Percentiles rank a stretch among this genome's conserved stretches.
These are phyloP conservation scores for Zygogramma bicolorata DNA, from an alignment of 2,888 invertebrate species.

Conservation along the genomic window DNA sequence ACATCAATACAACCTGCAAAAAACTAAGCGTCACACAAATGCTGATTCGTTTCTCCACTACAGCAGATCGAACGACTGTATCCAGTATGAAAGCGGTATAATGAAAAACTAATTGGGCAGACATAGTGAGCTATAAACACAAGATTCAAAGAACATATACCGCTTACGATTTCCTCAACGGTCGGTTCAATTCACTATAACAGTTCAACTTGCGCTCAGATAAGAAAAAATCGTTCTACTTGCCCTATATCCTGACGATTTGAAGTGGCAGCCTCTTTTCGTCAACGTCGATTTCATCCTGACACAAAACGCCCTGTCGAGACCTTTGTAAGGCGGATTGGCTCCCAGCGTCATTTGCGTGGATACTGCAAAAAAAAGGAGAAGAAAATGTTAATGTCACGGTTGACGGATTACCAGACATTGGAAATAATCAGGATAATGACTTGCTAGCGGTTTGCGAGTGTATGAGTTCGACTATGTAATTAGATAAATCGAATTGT, in stretches of 20 bases:
- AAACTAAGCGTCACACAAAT: not conserved
- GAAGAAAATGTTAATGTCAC: slow-evolving; percentile 26
- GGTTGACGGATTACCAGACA: slow-evolving; percentile 19
- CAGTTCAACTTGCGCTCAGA: not conserved
- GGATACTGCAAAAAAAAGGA: slow-evolving; percentile 74
- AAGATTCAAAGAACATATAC: not conserved
- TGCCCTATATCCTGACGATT: slow-evolving; percentile 95
- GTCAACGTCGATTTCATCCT: slow-evolving; percentile 98
- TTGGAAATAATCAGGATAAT: slow-evolving; percentile 23
- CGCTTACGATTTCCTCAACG: not conserved
- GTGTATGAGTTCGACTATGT: slow-evolving; percentile 4
- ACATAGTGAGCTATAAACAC: not conserved
- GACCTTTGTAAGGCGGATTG: slow-evolving; percentile 79
- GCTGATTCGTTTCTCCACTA: not conserved
- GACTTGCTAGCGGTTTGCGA: slow-evolving; percentile 14
- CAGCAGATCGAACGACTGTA: not conserved
- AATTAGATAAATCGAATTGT: slow-evolving; percentile 12
- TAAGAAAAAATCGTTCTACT: slow-evolving; percentile 10
- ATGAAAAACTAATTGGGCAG: too few relatives aligned
- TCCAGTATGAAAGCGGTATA: too few relatives aligned
- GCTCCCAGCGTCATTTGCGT: slow-evolving; percentile 84
- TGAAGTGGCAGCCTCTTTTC: slow-evolving; percentile 96
- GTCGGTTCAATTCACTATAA: not conserved
- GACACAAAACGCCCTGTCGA: slow-evolving; percentile 93
- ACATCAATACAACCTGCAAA: slow-evolving; percentile 89